These are phyloP conservation scores for Alexandromys fortis DNA, from an alignment of 2,113 vertebrate species.

Conservation along the genomic window DNA sequence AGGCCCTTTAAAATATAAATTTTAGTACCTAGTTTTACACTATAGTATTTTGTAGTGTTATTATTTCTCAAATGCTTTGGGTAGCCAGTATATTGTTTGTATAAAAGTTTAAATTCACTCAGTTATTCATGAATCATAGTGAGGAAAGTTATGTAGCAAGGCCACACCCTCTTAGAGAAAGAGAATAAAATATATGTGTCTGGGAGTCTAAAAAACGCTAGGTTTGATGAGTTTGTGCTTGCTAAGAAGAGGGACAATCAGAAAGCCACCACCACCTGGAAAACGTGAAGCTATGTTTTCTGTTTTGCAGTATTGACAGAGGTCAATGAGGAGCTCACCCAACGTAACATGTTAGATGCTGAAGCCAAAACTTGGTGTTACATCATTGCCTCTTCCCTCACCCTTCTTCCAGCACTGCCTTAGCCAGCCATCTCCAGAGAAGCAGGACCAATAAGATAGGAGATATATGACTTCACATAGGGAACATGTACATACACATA, in stretches of 20 bases:
- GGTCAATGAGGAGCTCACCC: not conserved
- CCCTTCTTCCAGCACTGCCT: not conserved
- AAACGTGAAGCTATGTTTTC: not conserved
- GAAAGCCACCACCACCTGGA: not conserved
- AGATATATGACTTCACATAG: not conserved
- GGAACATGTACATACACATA: too few species aligned
- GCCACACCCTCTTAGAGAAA: not conserved
- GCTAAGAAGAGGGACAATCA: not conserved
- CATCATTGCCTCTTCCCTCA: not conserved
- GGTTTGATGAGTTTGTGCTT: slow-evolving; percentile 43
- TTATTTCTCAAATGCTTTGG: not conserved
- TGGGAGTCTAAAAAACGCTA: not conserved
- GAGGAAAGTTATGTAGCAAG: not conserved
- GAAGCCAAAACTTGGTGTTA: not conserved
- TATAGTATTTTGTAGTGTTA: not conserved
- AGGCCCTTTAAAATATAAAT: not conserved
- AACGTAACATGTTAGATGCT: not conserved
- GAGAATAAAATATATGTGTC: not conserved
- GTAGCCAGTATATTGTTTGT: not conserved
- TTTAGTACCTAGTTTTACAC: not conserved
- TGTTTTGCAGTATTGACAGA: not conserved
- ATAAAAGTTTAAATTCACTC: not conserved
- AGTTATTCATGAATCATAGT: not conserved
- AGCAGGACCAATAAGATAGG: not conserved
- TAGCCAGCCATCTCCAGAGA: slow-evolving; percentile 1